Percentiles rank a stretch among this genome's conserved stretches.
These are phyloP conservation scores for Cenopis cana DNA, from an alignment of 2,888 invertebrate species.

Conservation along the genomic window DNA sequence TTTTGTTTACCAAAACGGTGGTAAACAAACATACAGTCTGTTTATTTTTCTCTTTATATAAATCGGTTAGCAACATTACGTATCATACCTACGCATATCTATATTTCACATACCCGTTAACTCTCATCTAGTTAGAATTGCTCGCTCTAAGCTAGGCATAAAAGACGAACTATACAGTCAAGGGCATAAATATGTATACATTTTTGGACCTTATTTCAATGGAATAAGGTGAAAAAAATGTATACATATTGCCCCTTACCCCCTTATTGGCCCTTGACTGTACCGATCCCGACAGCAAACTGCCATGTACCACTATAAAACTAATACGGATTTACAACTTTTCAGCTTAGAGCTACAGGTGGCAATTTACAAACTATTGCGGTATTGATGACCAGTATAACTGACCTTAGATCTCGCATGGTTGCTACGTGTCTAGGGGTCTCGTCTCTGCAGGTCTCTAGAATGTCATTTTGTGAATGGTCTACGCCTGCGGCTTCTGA, in stretches of 20 bases:
- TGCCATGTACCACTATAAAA: background rate
- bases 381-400: background rate
- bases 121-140: background rate
- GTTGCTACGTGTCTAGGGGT: background rate
- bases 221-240: no score
- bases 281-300: background rate
- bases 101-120: no score
- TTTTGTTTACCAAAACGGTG: no score
- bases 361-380: background rate
- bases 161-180: no score
- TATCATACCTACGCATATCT: no score
- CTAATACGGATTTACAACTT: background rate
- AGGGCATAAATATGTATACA: no score
- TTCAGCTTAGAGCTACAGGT: background rate
- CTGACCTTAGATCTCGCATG: background rate
- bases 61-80: no score
- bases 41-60: no score
- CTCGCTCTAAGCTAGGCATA: background rate
- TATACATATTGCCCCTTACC: no score
- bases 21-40: no score
- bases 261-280: no score
- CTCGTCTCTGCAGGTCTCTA: background rate
- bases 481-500: conserved; percentile 27
- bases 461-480: background rate
- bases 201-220: no score